A percentile compares a stretch with the other conserved stretches of the same genome.
Evolutionary conservation across 2,888 invertebrate genomes (phyloP).

Genomic region (Seira musarum): DNA sequence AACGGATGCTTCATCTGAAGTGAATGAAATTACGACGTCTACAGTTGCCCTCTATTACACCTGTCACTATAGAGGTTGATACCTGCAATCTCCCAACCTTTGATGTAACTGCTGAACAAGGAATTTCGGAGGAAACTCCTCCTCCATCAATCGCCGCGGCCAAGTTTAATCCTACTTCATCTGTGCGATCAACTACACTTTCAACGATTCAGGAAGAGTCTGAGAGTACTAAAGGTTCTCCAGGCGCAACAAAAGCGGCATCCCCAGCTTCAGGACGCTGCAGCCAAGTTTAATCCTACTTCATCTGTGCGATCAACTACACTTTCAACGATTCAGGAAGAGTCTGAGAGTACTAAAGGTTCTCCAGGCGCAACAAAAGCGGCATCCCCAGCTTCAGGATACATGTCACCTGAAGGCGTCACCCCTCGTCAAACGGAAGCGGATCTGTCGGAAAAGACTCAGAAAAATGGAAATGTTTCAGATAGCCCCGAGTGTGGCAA

Average conservation of each 20-base stretch:
- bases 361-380: conserved; percentile 33
- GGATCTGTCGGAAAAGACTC: not conserved
- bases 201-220: conserved; percentile 58
- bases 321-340: conserved; percentile 54
- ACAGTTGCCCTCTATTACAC: no score
- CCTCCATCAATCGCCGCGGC: not conserved
- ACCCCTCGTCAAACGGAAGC: conserved; percentile 25
- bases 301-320: conserved; percentile 49
- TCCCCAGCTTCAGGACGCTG: conserved; percentile 30
- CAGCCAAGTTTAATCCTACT: conserved; percentile 20
- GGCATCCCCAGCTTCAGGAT: conserved; percentile 33
- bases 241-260: conserved; percentile 25
- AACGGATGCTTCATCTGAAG: no score
- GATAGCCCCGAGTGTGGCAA: no score
- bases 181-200: conserved; percentile 50
- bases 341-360: conserved; percentile 52
- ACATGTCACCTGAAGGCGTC: conserved; percentile 27
- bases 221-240: conserved; percentile 48
- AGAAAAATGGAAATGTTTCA: no score
- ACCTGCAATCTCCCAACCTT: no score
- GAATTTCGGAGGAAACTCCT: not conserved
- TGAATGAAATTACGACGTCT: no score
- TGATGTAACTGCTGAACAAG: not conserved
- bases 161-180: conserved; percentile 24
- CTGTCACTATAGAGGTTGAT: no score